Percentiles rank a stretch among this genome's conserved stretches.
These are phyloP conservation scores for Agelas oroides DNA, from an alignment of 37 sponge, comb jelly and placozoan genomes.

Conservation along the genomic window DNA sequence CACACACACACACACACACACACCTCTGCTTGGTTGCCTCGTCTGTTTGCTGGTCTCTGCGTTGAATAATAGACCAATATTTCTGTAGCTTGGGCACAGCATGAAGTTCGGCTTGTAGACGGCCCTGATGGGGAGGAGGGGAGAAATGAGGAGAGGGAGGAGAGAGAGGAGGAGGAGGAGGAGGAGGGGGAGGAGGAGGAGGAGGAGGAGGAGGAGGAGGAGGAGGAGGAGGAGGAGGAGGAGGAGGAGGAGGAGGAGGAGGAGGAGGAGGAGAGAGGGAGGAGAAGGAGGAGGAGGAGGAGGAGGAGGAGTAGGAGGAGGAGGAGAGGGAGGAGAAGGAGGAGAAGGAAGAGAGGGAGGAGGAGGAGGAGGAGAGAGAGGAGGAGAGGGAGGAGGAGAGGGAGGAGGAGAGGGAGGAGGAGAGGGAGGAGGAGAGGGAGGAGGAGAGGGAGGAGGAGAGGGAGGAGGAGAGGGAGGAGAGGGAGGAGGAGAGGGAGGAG, in stretches of 20 bases:
- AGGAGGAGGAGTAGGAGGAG: too few species aligned
- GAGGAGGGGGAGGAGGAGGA: neutral
- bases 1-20: neutral
- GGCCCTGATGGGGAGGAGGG: too few species aligned
- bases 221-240: neutral
- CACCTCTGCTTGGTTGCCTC: slow-evolving; percentile 56
- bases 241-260: neutral
- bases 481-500: neutral
- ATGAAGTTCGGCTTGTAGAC: slow-evolving; percentile 75
- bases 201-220: slow-evolving; percentile 11
- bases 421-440: slow-evolving; percentile 8
- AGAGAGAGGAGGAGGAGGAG: neutral
- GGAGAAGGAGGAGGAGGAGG: neutral
- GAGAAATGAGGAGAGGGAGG: neutral
- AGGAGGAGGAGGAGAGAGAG: neutral
- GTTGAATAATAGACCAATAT: slow-evolving; percentile 82
- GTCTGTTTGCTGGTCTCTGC: slow-evolving; percentile 77
- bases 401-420: neutral
- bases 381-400: neutral
- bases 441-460: neutral
- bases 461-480: slow-evolving; percentile 3
- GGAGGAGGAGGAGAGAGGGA: neutral
- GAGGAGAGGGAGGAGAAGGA: neutral
- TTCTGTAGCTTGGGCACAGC: slow-evolving; percentile 67
- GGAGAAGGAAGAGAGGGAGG: too few species aligned